phyloP scores from a whole-genome alignment of 2,113 vertebrate genomes.

The Etheostoma cragini region DNA sequence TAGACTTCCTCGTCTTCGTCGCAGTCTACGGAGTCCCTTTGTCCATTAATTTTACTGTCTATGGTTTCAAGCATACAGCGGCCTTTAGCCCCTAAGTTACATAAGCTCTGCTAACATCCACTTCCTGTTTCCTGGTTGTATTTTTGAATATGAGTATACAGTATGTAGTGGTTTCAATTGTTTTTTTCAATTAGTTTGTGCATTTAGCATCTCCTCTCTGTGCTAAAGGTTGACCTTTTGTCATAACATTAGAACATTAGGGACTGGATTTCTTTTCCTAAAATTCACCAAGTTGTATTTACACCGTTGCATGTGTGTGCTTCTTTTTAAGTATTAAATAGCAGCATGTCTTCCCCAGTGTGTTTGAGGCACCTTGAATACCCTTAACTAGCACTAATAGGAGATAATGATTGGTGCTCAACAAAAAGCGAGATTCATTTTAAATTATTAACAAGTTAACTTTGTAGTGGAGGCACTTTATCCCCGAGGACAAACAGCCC shows the following conservation, averaged over 20 bases:
- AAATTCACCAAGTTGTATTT: conserved; percentile 46
- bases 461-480: conserved; percentile 99
- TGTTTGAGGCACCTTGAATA: conserved; percentile 82
- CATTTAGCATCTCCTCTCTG: background rate
- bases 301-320: conserved; percentile 50
- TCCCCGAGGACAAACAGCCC: conserved; percentile 98
- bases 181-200: conserved; percentile 4
- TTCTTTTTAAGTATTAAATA: conserved; percentile 70
- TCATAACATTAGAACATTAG: conserved; percentile 5
- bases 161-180: background rate
- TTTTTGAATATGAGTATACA: background rate
- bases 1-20: no score
- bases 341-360: conserved; percentile 71
- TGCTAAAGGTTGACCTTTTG: conserved; percentile 7
- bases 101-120: background rate
- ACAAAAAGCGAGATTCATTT: conserved; percentile 83
- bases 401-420: conserved; percentile 85
- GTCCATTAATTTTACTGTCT: no score
- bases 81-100: background rate
- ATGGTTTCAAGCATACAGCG: background rate
- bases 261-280: conserved; percentile 41
- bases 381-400: conserved; percentile 85
- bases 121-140: background rate
- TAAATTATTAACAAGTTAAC: conserved; percentile 97
- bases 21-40: no score